Evolutionary conservation across 2,888 invertebrate species (phyloP).

Genomic region (Polyommatus icarus): DNA sequence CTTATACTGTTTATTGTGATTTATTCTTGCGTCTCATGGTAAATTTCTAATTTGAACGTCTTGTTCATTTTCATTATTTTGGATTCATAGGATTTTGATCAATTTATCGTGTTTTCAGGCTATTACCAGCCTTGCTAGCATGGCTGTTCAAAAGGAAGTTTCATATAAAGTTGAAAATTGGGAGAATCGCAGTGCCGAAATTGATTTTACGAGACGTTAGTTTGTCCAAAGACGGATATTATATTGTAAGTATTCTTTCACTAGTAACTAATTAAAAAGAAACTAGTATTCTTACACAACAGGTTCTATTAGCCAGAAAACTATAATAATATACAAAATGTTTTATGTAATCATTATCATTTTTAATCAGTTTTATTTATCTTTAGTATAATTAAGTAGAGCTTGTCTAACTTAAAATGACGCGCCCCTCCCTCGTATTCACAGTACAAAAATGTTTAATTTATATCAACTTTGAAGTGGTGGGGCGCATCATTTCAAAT

Average conservation of each 20-base stretch:
- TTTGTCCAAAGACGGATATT: slow-evolving; percentile 89
- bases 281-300: neutral
- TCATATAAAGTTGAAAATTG: slow-evolving; percentile 88
- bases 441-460: too few relatives aligned
- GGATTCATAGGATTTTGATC: slow-evolving; percentile 42
- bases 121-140: slow-evolving; percentile 87
- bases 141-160: slow-evolving; percentile 91
- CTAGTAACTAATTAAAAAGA: neutral
- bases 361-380: too few relatives aligned
- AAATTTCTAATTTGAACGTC: slow-evolving; percentile 48
- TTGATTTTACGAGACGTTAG: slow-evolving; percentile 89
- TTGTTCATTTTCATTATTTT: slow-evolving; percentile 36
- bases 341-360: neutral
- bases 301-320: neutral
- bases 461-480: too few relatives aligned
- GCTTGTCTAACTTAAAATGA: too few relatives aligned
- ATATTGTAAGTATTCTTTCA: slow-evolving; percentile 79
- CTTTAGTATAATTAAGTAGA: too few relatives aligned
- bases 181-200: slow-evolving; percentile 90
- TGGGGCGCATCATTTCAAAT: too few relatives aligned
- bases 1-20: slow-evolving; percentile 64
- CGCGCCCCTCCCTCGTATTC: too few relatives aligned
- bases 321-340: neutral
- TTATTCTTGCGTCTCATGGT: slow-evolving; percentile 84
- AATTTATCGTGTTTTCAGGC: slow-evolving; percentile 74